phyloP scores from a whole-genome alignment of 1,140 invertebrate species.

The Trachymyrmex cornetzi region DNA sequence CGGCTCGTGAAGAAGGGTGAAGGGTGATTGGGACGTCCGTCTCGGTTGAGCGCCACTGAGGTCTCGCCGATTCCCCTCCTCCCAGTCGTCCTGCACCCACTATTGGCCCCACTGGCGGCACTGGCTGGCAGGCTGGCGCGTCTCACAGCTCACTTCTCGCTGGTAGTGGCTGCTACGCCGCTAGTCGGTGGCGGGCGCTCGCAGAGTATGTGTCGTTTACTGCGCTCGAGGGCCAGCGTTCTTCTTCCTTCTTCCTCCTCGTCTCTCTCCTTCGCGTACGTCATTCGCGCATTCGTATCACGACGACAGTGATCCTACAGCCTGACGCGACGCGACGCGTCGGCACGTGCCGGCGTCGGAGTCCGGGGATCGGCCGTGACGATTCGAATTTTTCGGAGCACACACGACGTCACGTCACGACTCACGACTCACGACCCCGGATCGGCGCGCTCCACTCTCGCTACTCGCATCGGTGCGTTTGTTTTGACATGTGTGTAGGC shows the following conservation, averaged over 20 bases:
- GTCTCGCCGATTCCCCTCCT: constrained; percentile 24
- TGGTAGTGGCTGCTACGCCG: not conserved
- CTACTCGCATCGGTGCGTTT: constrained; percentile 75
- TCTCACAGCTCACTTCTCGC: constrained; percentile 50
- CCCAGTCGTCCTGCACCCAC: constrained; percentile 21
- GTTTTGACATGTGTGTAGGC: constrained; percentile 84
- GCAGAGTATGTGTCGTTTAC: constrained; percentile 51
- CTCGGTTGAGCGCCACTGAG: constrained; percentile 60
- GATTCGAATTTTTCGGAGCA: not conserved
- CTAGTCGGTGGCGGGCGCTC: constrained; percentile 78
- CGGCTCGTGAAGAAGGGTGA: not conserved
- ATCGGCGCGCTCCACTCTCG: constrained; percentile 75
- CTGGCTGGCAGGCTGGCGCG: constrained; percentile 2
- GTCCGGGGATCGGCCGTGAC: not conserved
- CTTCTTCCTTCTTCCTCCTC: not conserved
- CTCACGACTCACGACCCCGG: constrained; percentile 52
- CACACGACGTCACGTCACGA: too few species aligned
- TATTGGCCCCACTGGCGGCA: not conserved
- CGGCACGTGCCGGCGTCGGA: constrained; percentile 30
- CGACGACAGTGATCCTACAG: constrained; percentile 14
- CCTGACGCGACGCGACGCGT: constrained; percentile 36
- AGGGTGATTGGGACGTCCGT: not conserved
- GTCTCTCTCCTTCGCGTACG: not conserved
- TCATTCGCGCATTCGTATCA: constrained; percentile 7
- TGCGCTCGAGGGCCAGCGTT: not conserved